These are phyloP conservation scores for Nothura maculosa DNA, from an alignment of 2,797 vertebrate species.

Conservation along the genomic window DNA sequence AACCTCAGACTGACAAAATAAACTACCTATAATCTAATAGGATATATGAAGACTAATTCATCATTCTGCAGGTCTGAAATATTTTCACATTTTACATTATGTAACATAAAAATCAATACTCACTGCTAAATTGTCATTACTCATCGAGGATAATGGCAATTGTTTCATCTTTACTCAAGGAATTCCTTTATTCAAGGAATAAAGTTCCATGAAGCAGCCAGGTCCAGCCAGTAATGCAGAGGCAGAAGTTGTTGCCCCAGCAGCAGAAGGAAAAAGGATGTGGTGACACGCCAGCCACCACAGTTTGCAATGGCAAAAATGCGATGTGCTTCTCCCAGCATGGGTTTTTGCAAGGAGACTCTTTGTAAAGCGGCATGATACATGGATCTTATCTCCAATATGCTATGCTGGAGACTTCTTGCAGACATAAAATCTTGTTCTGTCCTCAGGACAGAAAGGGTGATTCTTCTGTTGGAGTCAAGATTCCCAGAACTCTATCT, in stretches of 20 bases:
- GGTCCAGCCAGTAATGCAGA: too few species aligned
- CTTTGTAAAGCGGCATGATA: background rate
- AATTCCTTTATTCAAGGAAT: too few species aligned
- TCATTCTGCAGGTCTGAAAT: background rate
- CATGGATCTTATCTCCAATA: background rate
- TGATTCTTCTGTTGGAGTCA: too few species aligned
- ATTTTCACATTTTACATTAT: background rate
- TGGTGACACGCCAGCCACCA: too few species aligned
- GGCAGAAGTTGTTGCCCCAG: too few species aligned
- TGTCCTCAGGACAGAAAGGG: too few species aligned
- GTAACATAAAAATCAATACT: background rate
- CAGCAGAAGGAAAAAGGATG: too few species aligned
- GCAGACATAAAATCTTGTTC: background rate
- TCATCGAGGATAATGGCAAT: background rate
- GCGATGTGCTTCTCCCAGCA: background rate
- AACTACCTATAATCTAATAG: background rate
- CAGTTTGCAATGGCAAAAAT: too few species aligned
- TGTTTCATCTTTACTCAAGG: background rate
- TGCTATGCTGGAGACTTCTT: background rate
- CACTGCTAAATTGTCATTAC: background rate
- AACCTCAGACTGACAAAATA: background rate
- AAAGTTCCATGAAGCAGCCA: too few species aligned
- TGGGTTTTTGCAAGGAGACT: background rate
- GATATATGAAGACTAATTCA: background rate
- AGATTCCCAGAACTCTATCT: too few species aligned